Evolutionary conservation across 1,140 invertebrate species (phyloP).

Genomic region (Drosophila paulistorum): DNA sequence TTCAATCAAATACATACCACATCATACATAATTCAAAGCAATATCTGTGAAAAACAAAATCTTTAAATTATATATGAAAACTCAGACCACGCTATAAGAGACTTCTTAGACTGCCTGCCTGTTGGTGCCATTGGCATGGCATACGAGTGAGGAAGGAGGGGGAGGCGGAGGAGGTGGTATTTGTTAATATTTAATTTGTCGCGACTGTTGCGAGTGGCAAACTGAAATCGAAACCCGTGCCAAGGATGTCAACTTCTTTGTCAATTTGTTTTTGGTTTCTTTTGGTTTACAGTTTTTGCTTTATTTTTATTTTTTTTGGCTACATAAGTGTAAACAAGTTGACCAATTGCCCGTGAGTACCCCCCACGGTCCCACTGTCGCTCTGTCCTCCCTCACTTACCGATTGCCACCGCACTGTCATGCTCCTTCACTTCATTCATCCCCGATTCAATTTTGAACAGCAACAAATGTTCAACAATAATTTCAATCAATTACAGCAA

Average conservation of each 20-base stretch:
- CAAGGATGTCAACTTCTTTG: conserved; percentile 79
- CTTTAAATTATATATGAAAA: conserved; percentile 29
- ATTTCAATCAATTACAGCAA: conserved; percentile 27
- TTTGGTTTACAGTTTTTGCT: not conserved
- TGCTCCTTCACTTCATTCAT: not conserved
- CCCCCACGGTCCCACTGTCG: not conserved
- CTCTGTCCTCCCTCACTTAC: not conserved
- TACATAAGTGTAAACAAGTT: conserved; percentile 21
- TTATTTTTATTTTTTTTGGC: conserved; percentile 19
- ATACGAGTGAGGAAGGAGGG: not conserved
- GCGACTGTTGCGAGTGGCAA: conserved; percentile 27
- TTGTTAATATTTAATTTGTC: conserved; percentile 66
- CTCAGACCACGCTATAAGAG: conserved; percentile 18
- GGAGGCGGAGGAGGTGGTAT: conserved; percentile 4
- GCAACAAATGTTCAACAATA: conserved; percentile 5
- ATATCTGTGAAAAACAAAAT: conserved; percentile 33
- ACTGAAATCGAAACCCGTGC: conserved; percentile 58
- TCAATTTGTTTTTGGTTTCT: conserved; percentile 7
- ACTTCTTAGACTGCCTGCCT: conserved; percentile 32
- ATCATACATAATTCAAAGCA: conserved; percentile 65
- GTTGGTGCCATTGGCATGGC: too few relatives aligned
- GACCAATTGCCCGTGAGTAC: conserved; percentile 10
- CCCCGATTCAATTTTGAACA: conserved; percentile 7
- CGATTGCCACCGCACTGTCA: not conserved
- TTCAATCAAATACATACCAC: conserved; percentile 35